These are phyloP conservation scores for Drosophila parabipectinata DNA, from an alignment of 1,140 invertebrate genomes.

Conservation along the genomic window DNA sequence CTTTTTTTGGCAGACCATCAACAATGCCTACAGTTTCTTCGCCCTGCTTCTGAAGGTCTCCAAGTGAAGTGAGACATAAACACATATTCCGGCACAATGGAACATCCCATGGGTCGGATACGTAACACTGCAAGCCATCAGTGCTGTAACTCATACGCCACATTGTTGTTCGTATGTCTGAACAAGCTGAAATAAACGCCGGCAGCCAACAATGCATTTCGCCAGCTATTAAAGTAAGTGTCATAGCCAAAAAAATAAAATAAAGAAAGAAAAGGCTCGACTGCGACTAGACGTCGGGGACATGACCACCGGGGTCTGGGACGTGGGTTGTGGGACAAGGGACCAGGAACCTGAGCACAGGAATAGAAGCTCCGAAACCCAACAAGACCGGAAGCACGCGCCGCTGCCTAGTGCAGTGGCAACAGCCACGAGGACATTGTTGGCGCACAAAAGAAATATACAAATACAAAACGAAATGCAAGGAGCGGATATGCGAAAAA, in stretches of 20 bases:
- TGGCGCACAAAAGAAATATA: constrained; percentile 62
- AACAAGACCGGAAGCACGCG: constrained; percentile 50
- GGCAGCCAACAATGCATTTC: constrained; percentile 53
- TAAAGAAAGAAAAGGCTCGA: constrained; percentile 37
- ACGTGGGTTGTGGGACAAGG: constrained; percentile 7
- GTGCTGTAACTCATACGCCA: constrained; percentile 48
- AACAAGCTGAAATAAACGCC: constrained; percentile 45
- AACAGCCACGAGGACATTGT: constrained; percentile 43
- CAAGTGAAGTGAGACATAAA: constrained; percentile 39
- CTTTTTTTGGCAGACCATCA: constrained; percentile 55
- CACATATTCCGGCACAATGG: constrained; percentile 21
- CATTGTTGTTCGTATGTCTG: constrained; percentile 17
- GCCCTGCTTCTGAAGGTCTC: constrained; percentile 73
- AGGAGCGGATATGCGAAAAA: constrained; percentile 73
- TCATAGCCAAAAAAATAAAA: constrained; percentile 54
- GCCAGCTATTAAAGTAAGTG: constrained; percentile 68
- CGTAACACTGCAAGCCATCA: constrained; percentile 23
- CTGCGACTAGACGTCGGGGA: constrained; percentile 37
- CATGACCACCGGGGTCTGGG: background rate
- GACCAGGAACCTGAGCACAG: constrained; percentile 7
- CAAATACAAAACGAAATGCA: constrained; percentile 46
- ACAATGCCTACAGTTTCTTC: constrained; percentile 79
- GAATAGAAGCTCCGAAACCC: constrained; percentile 17
- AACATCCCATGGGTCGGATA: constrained; percentile 49
- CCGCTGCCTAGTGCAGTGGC: constrained; percentile 43